phyloP scores from a whole-genome alignment of 2,113 vertebrate species.

The Pitta sordida region DNA sequence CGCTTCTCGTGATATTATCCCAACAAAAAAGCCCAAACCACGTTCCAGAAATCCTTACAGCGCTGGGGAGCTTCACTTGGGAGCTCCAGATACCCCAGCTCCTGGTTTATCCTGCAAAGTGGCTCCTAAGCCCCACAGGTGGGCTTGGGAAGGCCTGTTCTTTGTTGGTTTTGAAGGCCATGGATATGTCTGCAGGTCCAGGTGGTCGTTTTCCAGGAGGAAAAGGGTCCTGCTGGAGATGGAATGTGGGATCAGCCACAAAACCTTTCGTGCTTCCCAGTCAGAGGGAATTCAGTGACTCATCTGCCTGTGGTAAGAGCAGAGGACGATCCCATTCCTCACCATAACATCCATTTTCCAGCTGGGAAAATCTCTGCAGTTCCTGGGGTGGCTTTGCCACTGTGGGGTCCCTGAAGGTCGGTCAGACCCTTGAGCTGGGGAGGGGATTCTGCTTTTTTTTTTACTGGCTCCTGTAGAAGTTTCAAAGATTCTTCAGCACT shows the following conservation, averaged over 20 bases:
- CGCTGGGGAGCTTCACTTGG: not conserved
- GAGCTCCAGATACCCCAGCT: not conserved
- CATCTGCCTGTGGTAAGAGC: not conserved
- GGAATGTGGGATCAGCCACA: not conserved
- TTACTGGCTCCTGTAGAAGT: not conserved
- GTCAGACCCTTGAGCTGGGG: not conserved
- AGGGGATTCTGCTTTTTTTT: not conserved
- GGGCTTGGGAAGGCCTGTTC: not conserved
- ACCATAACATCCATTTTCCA: rapidly evolving
- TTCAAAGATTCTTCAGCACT: not conserved
- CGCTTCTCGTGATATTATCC: not conserved
- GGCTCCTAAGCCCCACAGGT: not conserved
- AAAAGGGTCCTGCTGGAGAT: not conserved
- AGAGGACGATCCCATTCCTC: not conserved
- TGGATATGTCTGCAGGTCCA: not conserved
- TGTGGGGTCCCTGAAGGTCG: too few relatives aligned
- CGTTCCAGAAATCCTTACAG: not conserved
- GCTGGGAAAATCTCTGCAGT: rapidly evolving
- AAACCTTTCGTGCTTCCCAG: rapidly evolving
- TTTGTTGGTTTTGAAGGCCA: not conserved
- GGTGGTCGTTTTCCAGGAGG: not conserved
- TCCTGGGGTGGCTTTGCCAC: not conserved
- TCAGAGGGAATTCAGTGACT: not conserved
- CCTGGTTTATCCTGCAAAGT: not conserved
- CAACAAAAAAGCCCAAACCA: not conserved